Base-by-base conservation (phyloP, 2,888 invertebrate genomes). In the Margaritifera margaritifera region DNA sequence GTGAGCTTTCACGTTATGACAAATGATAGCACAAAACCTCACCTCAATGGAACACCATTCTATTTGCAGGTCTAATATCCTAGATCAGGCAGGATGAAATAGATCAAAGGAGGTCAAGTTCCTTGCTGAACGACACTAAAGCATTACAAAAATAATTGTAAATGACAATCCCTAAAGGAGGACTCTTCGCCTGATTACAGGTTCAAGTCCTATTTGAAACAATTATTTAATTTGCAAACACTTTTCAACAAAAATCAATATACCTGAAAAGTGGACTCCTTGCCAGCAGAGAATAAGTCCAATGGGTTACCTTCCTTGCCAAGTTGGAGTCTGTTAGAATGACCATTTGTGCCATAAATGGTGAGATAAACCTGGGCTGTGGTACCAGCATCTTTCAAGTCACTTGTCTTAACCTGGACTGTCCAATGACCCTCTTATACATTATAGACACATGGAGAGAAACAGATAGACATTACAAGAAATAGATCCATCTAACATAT, bases 331-430 rank as follows among this genome's bases (percentile, higher is more conserved):
- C 78, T 79, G 11, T 79, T 78, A 4, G 87, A 86, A 66, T 75
- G 71, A 50, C 83, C 85, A 60, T 82, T 82, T 15, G 72, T 76
- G 6, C 88, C 88, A 76, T 80, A 86, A 24, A 84, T 81, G 18
- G 86, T 87, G 19, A 88, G 62, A 62, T 70, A 84, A 8, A 86
- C 85, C 50, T 82, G 79, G 24, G 86, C 83, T 27, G 80, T 73
- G 27, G 87, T 86, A 4, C 81, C 85, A 42, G 86, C 80, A 69
- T 80, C 79, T 3, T 77, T 74, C n/a, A 81, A 50, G 67, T 84
- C 83, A 75, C 86, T 83, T 27, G 88, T 88, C 69, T 78, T 84
- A 24, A 88, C 80, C 19, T 62, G 72, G 51, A 87, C 82, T 55
- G 76, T 70, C 81, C 84, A 87, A 51, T 77, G 64, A 27, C 87